Evolutionary conservation across 2,888 invertebrate species (phyloP), one percentile per base, ranked within the genome.

Genomic region (Phengaris alcon): DNA sequence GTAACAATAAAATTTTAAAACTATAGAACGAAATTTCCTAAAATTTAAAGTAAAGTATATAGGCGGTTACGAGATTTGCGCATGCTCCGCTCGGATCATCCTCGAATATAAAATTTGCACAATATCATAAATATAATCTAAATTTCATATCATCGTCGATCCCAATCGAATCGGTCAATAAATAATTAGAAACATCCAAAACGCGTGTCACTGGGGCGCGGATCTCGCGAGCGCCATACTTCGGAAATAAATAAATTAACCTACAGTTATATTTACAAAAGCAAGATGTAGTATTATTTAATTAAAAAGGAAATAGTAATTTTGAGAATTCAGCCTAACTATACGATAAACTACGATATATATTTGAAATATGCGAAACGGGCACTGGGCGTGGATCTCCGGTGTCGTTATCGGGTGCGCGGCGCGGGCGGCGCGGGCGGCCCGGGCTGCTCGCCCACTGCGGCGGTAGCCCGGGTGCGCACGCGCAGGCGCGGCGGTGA

Each of bases 1-100:
- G 84, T 90, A 92, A 93, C 92, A 92, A 91, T 93, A 92, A 91
- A 92, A 91, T 93, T 91, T 92, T 88, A 91, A 93, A 91, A 90
- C 93, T 93, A 93, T 82, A 88, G 88, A 93, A 93, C 91, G 87
- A 90, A 90, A 90, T 91, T 92, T 84, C 86, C 91, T 91, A 90
- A 85, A 72, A 72, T 35, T 35, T 88, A 88, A 90, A 88, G 88
- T 88, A 82, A 80, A 81, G 80, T 82, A 82, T 82, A 76, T 76
- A 77, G 69, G 79, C 82, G 82, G 80, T 79, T 80, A 80, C 83
- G 79, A 78, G 79, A 77, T 80, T 78, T 77, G 81, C 81, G 79
- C 80, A 74, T 69, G 68, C 78, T 77, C 74, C 75, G 57, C 69
- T 64, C 51, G 70, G 70, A 35, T 70, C 70, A 5, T 52, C 51